Conservation (phyloP, 92 coral and sea anemone genomes). For the Paramuricea clavata region DNA sequence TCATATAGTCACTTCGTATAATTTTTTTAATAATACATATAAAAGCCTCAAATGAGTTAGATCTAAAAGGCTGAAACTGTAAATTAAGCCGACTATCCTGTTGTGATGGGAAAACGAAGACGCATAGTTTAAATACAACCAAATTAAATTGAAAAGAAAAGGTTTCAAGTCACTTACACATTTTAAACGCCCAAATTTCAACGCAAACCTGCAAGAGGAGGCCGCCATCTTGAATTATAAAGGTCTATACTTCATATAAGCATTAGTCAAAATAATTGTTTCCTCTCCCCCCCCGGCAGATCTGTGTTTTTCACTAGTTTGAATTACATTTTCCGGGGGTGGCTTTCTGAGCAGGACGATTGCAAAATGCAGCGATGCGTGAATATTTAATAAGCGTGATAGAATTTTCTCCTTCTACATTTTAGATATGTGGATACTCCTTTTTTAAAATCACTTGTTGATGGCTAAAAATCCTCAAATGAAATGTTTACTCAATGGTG, state of each 20-base stretch:
- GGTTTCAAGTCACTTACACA: background rate
- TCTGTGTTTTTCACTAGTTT: background rate
- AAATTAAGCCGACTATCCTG: too few species aligned
- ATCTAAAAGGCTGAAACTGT: too few species aligned
- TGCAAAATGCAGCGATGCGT: too few species aligned
- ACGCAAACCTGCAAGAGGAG: background rate
- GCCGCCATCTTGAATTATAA: slow-evolving; percentile 46
- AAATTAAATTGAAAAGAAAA: background rate
- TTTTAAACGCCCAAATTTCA: slow-evolving; percentile 6
- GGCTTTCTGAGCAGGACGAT: too few species aligned
- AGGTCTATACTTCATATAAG: background rate
- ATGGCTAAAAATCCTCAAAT: background rate
- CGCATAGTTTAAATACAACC: background rate
- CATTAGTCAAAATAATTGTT: background rate
- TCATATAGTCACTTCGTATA: too few species aligned
- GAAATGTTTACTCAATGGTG: background rate
- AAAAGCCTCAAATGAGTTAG: too few species aligned
- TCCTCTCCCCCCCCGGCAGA: background rate
- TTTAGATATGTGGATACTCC: too few species aligned
- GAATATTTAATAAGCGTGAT: too few species aligned
- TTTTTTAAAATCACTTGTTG: background rate
- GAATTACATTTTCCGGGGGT: too few species aligned
- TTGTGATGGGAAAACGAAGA: too few species aligned
- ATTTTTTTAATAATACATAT: too few species aligned
- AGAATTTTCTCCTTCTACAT: too few species aligned